Conservation (phyloP, 1,140 invertebrate genomes). For the Leucophenga varia region DNA sequence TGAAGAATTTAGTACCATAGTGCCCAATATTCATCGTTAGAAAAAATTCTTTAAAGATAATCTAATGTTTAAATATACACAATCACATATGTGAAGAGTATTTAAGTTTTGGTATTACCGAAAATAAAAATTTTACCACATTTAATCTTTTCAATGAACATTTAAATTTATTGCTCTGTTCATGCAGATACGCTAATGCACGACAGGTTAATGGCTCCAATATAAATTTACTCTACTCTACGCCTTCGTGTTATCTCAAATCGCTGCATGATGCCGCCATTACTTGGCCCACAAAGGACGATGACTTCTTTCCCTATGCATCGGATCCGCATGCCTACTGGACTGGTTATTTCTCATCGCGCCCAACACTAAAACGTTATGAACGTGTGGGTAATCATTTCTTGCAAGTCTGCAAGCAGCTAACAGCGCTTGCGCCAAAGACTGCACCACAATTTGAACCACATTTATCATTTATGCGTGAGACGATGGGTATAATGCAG, state of each 20-base stretch:
- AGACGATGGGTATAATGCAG: constrained; percentile 79
- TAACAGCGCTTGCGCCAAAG: constrained; percentile 53
- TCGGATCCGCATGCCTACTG: constrained; percentile 81
- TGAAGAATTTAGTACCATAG: too few species aligned
- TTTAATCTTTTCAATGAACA: too few species aligned
- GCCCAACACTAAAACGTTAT: constrained; percentile 79
- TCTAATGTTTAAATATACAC: too few species aligned
- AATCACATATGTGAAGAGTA: too few species aligned
- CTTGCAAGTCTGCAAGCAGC: constrained; percentile 69
- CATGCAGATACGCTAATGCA: constrained; percentile 63
- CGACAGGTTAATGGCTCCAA: constrained; percentile 64
- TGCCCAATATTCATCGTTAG: too few species aligned
- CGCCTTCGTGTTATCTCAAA: constrained; percentile 90
- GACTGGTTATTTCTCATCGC: constrained; percentile 94
- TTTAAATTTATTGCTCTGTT: too few species aligned
- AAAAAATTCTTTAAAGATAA: too few species aligned
- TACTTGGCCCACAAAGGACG: constrained; percentile 69
- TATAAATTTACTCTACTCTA: constrained; percentile 88
- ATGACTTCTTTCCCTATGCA: constrained; percentile 93
- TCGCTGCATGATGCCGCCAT: constrained; percentile 71
- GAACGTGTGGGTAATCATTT: constrained; percentile 79
- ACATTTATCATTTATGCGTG: constrained; percentile 58
- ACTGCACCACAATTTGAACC: constrained; percentile 29
- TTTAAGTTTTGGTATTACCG: too few species aligned
- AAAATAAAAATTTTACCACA: background rate